Evolutionary conservation across 2,113 vertebrate species (phyloP).

Genomic region (Hipposideros armiger): DNA sequence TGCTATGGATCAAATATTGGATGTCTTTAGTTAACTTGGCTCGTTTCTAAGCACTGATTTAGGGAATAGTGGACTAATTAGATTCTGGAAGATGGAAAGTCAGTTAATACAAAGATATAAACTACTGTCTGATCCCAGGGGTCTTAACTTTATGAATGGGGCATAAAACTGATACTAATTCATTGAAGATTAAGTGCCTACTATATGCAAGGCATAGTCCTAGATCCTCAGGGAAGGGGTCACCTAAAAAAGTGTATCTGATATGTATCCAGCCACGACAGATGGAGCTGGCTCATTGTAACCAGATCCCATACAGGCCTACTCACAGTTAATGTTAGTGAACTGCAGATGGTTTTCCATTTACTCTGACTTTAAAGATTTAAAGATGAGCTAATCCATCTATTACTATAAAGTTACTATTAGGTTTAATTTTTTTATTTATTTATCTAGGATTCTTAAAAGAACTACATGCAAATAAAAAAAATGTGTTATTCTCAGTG

Average conservation of each 20-base stretch:
- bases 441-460: background rate
- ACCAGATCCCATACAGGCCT: background rate
- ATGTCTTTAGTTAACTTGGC: background rate
- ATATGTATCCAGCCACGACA: background rate
- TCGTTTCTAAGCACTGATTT: slow-evolving; percentile 39
- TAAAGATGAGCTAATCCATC: background rate
- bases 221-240: background rate
- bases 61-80: slow-evolving; percentile 30
- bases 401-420: background rate
- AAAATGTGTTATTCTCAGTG: background rate
- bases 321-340: background rate
- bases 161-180: slow-evolving; percentile 59
- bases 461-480: background rate
- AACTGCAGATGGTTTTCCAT: background rate
- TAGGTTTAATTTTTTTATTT: background rate
- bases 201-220: background rate
- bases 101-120: slow-evolving; percentile 59
- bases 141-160: slow-evolving; percentile 59
- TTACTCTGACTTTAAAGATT: background rate
- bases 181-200: slow-evolving; percentile 38
- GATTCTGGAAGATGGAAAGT: slow-evolving; percentile 9
- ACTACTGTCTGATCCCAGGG: slow-evolving; percentile 22
- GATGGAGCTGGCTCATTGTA: background rate
- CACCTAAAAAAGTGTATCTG: background rate
- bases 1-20: background rate